These are phyloP conservation scores for Megaleporinus macrocephalus DNA, from an alignment of 2,113 vertebrate genomes.

Conservation along the genomic window DNA sequence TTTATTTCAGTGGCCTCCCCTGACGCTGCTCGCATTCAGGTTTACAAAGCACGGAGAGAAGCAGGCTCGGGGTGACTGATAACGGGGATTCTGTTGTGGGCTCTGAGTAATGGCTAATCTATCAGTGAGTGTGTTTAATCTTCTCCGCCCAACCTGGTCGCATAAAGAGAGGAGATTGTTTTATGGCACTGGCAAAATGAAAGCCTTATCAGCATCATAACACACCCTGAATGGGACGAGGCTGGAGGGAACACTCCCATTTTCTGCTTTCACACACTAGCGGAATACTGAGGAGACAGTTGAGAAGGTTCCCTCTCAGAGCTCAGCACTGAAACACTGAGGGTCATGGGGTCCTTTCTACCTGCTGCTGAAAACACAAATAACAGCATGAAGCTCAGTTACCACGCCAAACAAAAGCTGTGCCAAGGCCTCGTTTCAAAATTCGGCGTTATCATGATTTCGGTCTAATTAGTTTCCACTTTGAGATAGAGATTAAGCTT, in stretches of 20 bases:
- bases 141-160: slow-evolving; percentile 15
- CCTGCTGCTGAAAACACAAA: not conserved
- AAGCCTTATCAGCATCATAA: slow-evolving; percentile 49
- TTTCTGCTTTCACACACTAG: not conserved
- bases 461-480: slow-evolving; percentile 10
- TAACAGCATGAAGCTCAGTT: not conserved
- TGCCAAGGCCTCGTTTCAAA: not conserved
- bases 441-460: not conserved
- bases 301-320: too few relatives aligned
- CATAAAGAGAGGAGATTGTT: slow-evolving; percentile 44
- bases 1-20: not conserved
- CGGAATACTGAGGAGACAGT: not conserved
- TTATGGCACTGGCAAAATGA: slow-evolving; percentile 40
- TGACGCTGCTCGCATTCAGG: not conserved
- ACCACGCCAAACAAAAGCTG: not conserved
- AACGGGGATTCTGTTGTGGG: slow-evolving; percentile 3
- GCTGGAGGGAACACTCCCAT: not conserved
- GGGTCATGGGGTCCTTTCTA: too few relatives aligned
- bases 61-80: slow-evolving; percentile 17
- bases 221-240: slow-evolving; percentile 15
- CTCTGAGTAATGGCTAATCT: slow-evolving; percentile 18
- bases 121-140: slow-evolving; percentile 32
- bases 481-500: not conserved
- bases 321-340: too few relatives aligned
- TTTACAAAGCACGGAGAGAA: slow-evolving; percentile 24